phyloP scores from a whole-genome alignment of 2,113 vertebrate species.

The Paraplagusia blochii region DNA sequence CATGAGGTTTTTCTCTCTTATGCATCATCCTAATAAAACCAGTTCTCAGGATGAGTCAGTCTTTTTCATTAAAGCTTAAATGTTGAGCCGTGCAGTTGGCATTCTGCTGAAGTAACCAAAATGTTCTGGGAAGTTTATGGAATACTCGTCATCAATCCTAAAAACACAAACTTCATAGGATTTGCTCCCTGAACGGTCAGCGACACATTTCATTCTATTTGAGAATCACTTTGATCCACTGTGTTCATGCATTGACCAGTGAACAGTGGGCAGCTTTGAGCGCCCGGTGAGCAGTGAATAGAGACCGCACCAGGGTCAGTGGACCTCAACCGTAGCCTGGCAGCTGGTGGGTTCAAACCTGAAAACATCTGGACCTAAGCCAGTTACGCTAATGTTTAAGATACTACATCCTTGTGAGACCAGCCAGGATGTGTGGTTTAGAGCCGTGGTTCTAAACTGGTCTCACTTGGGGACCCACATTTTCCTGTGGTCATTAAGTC shows the following conservation, averaged over 20 bases:
- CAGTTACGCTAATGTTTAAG: slow-evolving; percentile 42
- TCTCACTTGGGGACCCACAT: too few species aligned
- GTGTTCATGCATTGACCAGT: slow-evolving; percentile 27
- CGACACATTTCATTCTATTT: slow-evolving; percentile 36
- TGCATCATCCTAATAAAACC: slow-evolving; percentile 47
- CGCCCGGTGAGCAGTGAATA: too few species aligned
- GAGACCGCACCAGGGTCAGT: too few species aligned
- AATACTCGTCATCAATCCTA: slow-evolving; percentile 39
- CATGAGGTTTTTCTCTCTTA: slow-evolving; percentile 31
- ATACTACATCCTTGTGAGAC: background rate
- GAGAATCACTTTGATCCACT: slow-evolving; percentile 45
- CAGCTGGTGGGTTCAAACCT: too few species aligned
- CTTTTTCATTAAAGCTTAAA: slow-evolving; percentile 35
- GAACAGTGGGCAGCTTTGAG: too few species aligned
- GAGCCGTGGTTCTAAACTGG: too few species aligned
- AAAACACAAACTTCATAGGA: slow-evolving; percentile 26
- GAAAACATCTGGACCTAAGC: slow-evolving; percentile 32
- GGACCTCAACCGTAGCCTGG: too few species aligned
- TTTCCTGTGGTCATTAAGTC: too few species aligned
- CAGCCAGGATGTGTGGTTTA: slow-evolving; percentile 11
- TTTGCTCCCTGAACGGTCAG: slow-evolving; percentile 18
- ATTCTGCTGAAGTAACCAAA: slow-evolving; percentile 52
- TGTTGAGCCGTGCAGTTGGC: slow-evolving; percentile 30
- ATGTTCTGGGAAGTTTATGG: slow-evolving; percentile 51
- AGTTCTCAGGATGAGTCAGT: slow-evolving; percentile 34